Base-by-base conservation (phyloP, 1,140 invertebrate genomes). In the Heterodera carotae region DNA sequence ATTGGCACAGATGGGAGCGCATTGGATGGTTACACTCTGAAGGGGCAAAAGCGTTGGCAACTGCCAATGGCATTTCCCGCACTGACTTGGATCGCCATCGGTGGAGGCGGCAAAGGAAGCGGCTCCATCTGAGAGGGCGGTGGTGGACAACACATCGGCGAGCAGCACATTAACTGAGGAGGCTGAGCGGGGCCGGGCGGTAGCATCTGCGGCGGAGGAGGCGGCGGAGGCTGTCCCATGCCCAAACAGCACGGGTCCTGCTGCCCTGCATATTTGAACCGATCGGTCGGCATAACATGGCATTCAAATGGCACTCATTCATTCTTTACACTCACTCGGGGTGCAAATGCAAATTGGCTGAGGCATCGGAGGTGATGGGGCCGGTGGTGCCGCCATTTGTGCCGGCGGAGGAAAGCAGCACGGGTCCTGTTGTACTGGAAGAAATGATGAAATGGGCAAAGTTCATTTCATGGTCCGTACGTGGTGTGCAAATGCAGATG, bases 221-320 rank as follows among this genome's bases (percentile, higher is more conserved):
- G 69, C 10, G 66, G 69, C 74, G 48, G 53, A 8, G 39, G 33
- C 43, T 66, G 74, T 3, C 34, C 48, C 25, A 33, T 48, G 12
- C 48, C 69, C 39, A 31, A 18, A 66, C 79, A 80, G 80, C 79
- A 80, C 31, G 69, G 79, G 64, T 80, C 78, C 60, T 80, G 78
- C 78, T 80, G 78, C 34, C 34, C 74, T 73, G 29, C 56, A 71
- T 25, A 18, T 15, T 53, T 53, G 48, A 18, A 53, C 18, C 0
- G 48, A 39, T 39, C 12, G 39, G 7, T 39, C 12, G 6, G 39
- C 7, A 2, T 39, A 53, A 53, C 4, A 7, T 53, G 18, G 18
- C 18, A 3, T 53, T 18, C 48, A 2, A 53, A 53, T 15, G 18
- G 0, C 18, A 0, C 48, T 18, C 48, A n/a, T n/a, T n/a, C n/a